These are phyloP conservation scores for Melanotaenia maccullochi DNA, from an alignment of 2,797 vertebrate species.

Conservation along the genomic window DNA sequence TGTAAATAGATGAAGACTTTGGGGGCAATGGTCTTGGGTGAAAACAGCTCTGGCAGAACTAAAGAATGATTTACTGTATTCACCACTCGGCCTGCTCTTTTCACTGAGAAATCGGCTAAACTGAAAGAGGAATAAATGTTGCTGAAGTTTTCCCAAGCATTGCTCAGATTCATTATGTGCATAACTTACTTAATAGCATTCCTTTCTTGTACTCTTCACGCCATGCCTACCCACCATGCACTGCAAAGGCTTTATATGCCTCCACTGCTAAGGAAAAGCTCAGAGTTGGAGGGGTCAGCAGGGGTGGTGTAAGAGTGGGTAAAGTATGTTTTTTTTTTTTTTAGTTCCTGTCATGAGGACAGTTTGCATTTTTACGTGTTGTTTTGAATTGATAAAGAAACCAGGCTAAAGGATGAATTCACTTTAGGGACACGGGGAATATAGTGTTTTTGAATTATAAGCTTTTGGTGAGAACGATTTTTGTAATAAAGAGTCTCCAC, in stretches of 20 bases:
- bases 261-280: slow-evolving; percentile 60
- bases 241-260: slow-evolving; percentile 77
- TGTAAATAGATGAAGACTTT: slow-evolving; percentile 70
- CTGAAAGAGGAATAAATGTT: slow-evolving; percentile 76
- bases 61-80: slow-evolving; percentile 82
- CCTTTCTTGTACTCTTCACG: slow-evolving; percentile 77
- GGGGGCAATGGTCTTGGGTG: slow-evolving; percentile 57
- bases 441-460: slow-evolving; percentile 58
- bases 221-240: slow-evolving; percentile 81
- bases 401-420: slow-evolving; percentile 39
- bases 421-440: slow-evolving; percentile 33
- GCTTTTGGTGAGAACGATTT: slow-evolving; percentile 73
- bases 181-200: slow-evolving; percentile 85
- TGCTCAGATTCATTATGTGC: slow-evolving; percentile 83
- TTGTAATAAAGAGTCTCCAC: slow-evolving; percentile 84
- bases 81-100: slow-evolving; percentile 73
- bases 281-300: slow-evolving; percentile 52
- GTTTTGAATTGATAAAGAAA: slow-evolving; percentile 50
- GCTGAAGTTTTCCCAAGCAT: slow-evolving; percentile 81
- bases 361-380: slow-evolving; percentile 50
- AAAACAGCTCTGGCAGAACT: slow-evolving; percentile 73
- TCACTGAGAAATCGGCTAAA: slow-evolving; percentile 70
- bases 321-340: slow-evolving; percentile 40
- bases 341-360: slow-evolving; percentile 55
- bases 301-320: slow-evolving; percentile 44